phyloP scores from a whole-genome alignment of 2,113 vertebrate genomes.

The Nesoenas mayeri region DNA sequence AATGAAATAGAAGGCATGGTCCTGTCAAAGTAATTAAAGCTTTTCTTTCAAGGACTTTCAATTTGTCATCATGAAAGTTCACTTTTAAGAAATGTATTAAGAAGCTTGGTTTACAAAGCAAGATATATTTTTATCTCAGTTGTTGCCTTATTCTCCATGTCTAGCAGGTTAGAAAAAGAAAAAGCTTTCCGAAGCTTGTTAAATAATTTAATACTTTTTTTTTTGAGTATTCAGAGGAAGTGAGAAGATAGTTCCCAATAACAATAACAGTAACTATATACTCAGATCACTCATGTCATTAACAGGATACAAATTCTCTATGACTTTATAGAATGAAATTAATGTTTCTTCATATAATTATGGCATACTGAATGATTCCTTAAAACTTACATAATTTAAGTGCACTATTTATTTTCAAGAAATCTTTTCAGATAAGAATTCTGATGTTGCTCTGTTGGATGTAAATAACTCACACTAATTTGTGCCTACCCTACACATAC shows the following conservation, averaged over 20 bases:
- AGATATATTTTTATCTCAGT: slow-evolving; percentile 46
- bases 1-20: neutral
- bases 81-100: slow-evolving; percentile 20
- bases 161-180: slow-evolving; percentile 48
- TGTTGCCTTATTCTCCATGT: slow-evolving; percentile 67
- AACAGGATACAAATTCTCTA: neutral
- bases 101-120: slow-evolving; percentile 41
- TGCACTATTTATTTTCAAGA: slow-evolving; percentile 16
- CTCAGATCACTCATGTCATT: neutral
- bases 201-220: neutral
- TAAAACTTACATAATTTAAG: neutral
- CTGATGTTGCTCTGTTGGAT: neutral
- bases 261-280: neutral
- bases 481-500: slow-evolving; percentile 7
- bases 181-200: slow-evolving; percentile 30
- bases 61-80: slow-evolving; percentile 36
- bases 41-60: slow-evolving; percentile 28
- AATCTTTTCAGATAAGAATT: neutral
- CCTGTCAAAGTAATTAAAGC: slow-evolving; percentile 14
- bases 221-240: neutral
- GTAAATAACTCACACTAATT: slow-evolving; percentile 34
- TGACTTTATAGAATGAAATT: neutral
- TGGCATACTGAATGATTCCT: neutral
- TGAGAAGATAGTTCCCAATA: neutral
- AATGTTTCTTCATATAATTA: neutral